Evolutionary conservation across 2,888 invertebrate genomes (phyloP).

Genomic region (Phymatocera aterrima): DNA sequence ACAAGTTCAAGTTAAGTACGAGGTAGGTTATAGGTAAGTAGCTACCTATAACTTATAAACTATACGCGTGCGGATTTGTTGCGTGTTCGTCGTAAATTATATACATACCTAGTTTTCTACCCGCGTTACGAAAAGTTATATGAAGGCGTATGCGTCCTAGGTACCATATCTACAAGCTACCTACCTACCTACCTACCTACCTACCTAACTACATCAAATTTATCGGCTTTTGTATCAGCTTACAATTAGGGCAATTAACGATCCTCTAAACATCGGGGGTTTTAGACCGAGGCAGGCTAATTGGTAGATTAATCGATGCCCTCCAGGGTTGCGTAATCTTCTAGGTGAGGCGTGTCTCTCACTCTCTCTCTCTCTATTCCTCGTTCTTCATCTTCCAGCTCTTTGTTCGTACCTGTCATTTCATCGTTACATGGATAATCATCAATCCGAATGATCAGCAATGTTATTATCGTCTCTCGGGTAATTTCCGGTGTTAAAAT

Average conservation of each 20-base stretch:
- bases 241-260: slow-evolving; percentile 44
- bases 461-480: background rate
- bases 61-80: slow-evolving; percentile 38
- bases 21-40: too few relatives aligned
- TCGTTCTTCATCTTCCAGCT: background rate
- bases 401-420: slow-evolving; percentile 39
- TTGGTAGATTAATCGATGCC: slow-evolving; percentile 40
- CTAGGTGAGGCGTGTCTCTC: slow-evolving; percentile 33
- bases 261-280: slow-evolving; percentile 19
- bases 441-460: background rate
- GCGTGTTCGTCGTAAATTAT: slow-evolving; percentile 31
- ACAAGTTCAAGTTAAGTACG: too few relatives aligned
- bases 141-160: too few relatives aligned
- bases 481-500: background rate
- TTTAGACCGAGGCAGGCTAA: slow-evolving; percentile 23
- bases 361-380: slow-evolving; percentile 22
- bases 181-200: background rate
- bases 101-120: background rate
- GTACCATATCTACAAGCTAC: too few relatives aligned
- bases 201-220: slow-evolving; percentile 12
- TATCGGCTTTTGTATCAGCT: slow-evolving; percentile 41
- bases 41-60: too few relatives aligned
- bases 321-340: slow-evolving; percentile 33
- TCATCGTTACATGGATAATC: background rate
- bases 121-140: slow-evolving; percentile 1